phyloP scores from a whole-genome alignment of 2,113 vertebrate genomes.

The Macrotus californicus region DNA sequence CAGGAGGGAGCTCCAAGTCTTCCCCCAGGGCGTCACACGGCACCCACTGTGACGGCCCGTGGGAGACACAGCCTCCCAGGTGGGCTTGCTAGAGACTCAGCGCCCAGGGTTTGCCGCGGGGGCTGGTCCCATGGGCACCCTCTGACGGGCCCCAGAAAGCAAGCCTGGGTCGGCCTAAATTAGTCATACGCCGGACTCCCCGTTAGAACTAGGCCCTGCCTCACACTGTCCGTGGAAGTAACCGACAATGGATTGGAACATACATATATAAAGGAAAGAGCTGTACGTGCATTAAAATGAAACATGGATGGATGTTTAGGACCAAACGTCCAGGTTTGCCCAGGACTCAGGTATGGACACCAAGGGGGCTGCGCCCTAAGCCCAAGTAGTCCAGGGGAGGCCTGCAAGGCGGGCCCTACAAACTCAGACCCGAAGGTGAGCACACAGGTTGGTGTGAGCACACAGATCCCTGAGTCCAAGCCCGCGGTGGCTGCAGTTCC shows the following conservation, averaged over 20 bases:
- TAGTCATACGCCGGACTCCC: neutral
- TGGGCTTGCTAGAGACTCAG: neutral
- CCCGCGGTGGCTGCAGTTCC: neutral
- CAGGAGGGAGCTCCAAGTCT: too few species aligned
- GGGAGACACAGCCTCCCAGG: fast-evolving
- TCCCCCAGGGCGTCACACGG: fast-evolving
- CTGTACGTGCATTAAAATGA: fast-evolving
- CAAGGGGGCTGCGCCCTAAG: neutral
- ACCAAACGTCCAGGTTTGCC: neutral
- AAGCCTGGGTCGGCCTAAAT: neutral
- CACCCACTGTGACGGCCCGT: fast-evolving
- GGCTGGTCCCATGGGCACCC: neutral
- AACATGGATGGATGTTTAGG: fast-evolving
- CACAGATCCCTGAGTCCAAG: too few species aligned
- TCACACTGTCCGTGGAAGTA: neutral
- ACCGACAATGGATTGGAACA: neutral
- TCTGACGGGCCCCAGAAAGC: neutral
- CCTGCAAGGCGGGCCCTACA: neutral
- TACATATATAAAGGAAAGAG: neutral
- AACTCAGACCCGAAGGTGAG: neutral
- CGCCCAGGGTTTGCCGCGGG: fast-evolving
- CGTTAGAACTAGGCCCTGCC: neutral
- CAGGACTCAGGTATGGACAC: neutral
- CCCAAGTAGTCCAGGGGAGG: neutral
- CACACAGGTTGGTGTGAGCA: neutral